Base-by-base conservation (phyloP, 2,888 invertebrate genomes). In the Synanthedon andrenaeformis region DNA sequence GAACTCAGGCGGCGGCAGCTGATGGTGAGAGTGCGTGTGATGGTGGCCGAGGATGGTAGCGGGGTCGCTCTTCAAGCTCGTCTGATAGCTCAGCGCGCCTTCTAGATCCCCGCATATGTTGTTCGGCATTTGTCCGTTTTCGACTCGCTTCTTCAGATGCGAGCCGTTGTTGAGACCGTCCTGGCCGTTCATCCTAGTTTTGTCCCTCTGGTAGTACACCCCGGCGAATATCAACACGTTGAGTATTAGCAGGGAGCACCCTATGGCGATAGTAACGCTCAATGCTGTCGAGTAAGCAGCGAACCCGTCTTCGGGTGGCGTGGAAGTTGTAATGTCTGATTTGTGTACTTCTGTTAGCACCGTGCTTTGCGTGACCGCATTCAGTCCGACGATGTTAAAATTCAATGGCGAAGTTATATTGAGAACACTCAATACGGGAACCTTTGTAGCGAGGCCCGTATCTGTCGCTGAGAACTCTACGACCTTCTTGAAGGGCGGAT, bases 201-300 rank as follows among this genome's bases (percentile, higher is more conserved):
- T 95, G 71, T 95, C 95, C 53, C 95, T 89, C 72, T 97, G 97
- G 72, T 97, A 97, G 76, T 97, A 97, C 1, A 97, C 96, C 3
- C 96, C 97, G 53, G 97, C 97, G 72, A 97, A 97, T 70, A 98
- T 96, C 35, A 97, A 86, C 51, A 97, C 95, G 74, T 98, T 98
- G 3, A 98, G 87, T 66, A 97, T 96, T 19, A 98, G 89, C 56
- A 98, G 82, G 4, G 96, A 96, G 72, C 97, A 96, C 45, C 98
- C 98, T 60, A 98, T 96, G 51, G 97, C 97, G 64, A 98, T 96
- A 14, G 96, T 97, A 0, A 96, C 96, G 76, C 96, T 96, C 12
- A 97, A 82, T 2, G 96, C 96, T 3, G 96, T 96, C 0, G 95
- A 95, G 69, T 96, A 96, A 1, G 95, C 94, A 1, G 96, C 95